Evolutionary conservation across 2,797 vertebrate genomes (phyloP).

Genomic region (Fratercula arctica): DNA sequence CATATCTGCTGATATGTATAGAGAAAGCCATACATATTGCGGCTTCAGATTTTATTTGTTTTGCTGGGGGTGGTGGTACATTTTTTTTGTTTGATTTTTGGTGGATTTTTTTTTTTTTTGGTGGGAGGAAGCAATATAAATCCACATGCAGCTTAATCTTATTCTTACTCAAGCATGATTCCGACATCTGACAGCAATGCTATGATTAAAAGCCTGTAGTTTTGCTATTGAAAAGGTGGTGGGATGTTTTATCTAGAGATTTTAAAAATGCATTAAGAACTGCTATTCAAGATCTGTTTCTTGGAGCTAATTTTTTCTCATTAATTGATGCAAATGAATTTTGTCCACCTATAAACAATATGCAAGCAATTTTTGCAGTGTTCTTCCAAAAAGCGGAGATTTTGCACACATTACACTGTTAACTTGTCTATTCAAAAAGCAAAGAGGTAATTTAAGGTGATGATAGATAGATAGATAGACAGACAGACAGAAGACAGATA

Average conservation of each 20-base stretch:
- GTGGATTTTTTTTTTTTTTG: background rate
- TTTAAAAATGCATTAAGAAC: background rate
- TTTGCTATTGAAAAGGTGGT: background rate
- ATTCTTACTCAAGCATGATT: conserved; percentile 12
- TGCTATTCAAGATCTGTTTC: background rate
- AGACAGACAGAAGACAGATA: background rate
- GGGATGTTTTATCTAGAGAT: background rate
- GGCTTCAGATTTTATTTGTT: background rate
- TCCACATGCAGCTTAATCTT: conserved; percentile 26
- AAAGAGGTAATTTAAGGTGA: background rate
- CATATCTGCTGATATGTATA: conserved; percentile 18
- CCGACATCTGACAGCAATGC: background rate
- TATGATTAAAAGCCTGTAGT: background rate
- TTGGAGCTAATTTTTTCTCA: background rate
- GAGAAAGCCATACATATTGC: conserved; percentile 15
- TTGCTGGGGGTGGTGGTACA: rapidly evolving
- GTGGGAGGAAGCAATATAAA: background rate
- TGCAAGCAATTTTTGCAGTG: background rate
- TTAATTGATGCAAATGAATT: background rate
- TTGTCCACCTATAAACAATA: background rate
- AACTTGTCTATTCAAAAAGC: background rate
- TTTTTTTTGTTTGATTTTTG: background rate
- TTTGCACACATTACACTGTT: background rate
- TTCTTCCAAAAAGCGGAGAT: background rate
- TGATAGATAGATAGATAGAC: background rate